phyloP scores from a whole-genome alignment of 2,797 vertebrate species.

The Sebastes reedi region DNA sequence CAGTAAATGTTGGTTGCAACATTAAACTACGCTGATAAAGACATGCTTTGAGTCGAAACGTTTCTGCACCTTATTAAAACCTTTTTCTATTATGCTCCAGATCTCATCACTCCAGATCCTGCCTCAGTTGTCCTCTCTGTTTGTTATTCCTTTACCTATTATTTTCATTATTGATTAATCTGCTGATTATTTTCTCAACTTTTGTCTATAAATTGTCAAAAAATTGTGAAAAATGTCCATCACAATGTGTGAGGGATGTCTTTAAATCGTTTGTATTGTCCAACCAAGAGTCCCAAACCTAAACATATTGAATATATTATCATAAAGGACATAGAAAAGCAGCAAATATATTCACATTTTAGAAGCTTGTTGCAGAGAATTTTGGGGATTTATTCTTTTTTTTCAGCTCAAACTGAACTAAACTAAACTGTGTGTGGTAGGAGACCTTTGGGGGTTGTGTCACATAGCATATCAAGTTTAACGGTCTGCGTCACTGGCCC shows the following conservation, averaged over 20 bases:
- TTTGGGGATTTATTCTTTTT: neutral
- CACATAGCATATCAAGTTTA: constrained; percentile 61
- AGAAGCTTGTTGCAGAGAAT: neutral
- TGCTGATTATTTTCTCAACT: neutral
- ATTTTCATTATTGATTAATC: neutral
- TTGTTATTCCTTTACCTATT: neutral
- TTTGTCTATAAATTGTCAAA: neutral
- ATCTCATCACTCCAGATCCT: neutral
- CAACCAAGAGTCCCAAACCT: neutral
- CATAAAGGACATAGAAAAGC: neutral
- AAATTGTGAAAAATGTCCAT: neutral
- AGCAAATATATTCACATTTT: neutral
- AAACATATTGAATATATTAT: neutral
- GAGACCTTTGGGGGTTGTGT: constrained; percentile 7
- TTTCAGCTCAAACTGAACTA: neutral
- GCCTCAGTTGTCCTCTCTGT: neutral
- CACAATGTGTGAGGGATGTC: neutral
- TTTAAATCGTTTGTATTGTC: neutral
- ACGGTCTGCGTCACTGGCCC: constrained; percentile 29
- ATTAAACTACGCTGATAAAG: neutral
- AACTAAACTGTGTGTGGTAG: constrained; percentile 16
- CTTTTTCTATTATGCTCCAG: neutral
- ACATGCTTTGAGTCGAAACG: neutral
- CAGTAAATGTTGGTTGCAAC: neutral
- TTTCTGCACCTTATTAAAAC: neutral